Base-by-base conservation (phyloP, 2,797 vertebrate species). In the Limosa lapponica region DNA sequence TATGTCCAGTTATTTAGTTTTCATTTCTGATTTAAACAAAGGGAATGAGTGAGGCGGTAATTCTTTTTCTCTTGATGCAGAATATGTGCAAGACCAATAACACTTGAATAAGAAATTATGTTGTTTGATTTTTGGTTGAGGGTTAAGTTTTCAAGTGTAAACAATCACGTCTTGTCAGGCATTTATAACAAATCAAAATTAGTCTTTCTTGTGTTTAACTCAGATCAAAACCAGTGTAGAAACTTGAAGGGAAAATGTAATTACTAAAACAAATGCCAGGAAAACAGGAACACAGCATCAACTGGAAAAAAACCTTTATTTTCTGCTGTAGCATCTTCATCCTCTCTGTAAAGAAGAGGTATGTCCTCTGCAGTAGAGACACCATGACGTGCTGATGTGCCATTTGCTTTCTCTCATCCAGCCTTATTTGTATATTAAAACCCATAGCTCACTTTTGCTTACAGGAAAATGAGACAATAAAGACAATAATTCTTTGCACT, bases 1-100 rank as follows among this genome's bases (percentile, higher is more conserved):
- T 85, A 57, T 91, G 90, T 90, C 93, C 79, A 95, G 95, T 96
- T 97, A 94, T 96, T 97, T 95, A 89, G 74, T 89, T 93, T 96
- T 92, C 36, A 93, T 91, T 97, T 96, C 78, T 97, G 94, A 97
- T 97, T 97, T 97, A 93, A 81, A 81, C 62, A 84, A 92, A 87
- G 65, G 62, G 90, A 97, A 93, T 79, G 87, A 74, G 65, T 95
- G 70, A 86, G 57, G 54, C 51, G 20, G 69, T 77, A 58, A 70
- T 87, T 77, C 64, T 96, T 87, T 82, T 89, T 92, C 87, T 85
- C 58, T 74, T 70, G 30, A 62, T 20, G 2, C 41, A 82, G 58
- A 81, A 88, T 85, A 65, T 44, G 24, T 89, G 13, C 37, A 88
- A 39, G 58, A 83, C 51, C 44, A 93, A 51, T 81, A 88, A 54